Percentiles rank a stretch among this genome's conserved stretches.
These are phyloP conservation scores for Phoxinus dragarum DNA, from an alignment of 2,797 vertebrate genomes.

Conservation along the genomic window DNA sequence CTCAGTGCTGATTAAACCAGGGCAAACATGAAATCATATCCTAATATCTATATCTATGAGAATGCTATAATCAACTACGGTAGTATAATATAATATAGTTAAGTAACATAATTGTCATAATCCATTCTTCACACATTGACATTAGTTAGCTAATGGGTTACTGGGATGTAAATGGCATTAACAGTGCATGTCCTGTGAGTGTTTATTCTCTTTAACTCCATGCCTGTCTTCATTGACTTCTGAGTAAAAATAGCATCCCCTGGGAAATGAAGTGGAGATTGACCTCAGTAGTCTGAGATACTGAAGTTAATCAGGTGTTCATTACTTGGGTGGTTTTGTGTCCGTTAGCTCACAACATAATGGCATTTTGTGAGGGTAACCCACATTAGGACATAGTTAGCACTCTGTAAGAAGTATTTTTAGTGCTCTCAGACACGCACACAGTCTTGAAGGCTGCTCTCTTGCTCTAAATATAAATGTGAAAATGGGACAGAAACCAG, in stretches of 20 bases:
- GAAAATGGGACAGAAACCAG: slow-evolving; percentile 58
- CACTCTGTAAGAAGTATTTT: slow-evolving; percentile 18
- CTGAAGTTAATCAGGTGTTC: not conserved
- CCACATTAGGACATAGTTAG: slow-evolving; percentile 11
- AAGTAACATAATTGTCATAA: not conserved
- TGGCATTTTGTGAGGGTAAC: slow-evolving; percentile 6
- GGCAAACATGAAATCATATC: not conserved
- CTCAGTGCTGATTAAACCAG: not conserved
- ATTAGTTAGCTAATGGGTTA: not conserved
- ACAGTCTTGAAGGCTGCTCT: slow-evolving; percentile 51
- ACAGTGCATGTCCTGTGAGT: not conserved
- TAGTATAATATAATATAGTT: no score
- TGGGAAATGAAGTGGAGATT: slow-evolving; percentile 9
- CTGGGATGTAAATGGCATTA: not conserved
- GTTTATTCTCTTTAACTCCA: not conserved
- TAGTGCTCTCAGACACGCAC: slow-evolving; percentile 2
- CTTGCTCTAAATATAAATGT: slow-evolving; percentile 56
- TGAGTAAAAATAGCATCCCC: slow-evolving; percentile 10
- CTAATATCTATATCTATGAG: no score
- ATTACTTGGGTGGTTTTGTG: slow-evolving; percentile 4
- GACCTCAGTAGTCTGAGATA: not conserved
- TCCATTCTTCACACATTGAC: not conserved
- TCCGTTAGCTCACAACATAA: not conserved
- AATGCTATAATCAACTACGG: not conserved
- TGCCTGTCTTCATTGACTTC: slow-evolving; percentile 5